Conservation (phyloP, 1,140 invertebrate species). For the Amyelois transitella region DNA sequence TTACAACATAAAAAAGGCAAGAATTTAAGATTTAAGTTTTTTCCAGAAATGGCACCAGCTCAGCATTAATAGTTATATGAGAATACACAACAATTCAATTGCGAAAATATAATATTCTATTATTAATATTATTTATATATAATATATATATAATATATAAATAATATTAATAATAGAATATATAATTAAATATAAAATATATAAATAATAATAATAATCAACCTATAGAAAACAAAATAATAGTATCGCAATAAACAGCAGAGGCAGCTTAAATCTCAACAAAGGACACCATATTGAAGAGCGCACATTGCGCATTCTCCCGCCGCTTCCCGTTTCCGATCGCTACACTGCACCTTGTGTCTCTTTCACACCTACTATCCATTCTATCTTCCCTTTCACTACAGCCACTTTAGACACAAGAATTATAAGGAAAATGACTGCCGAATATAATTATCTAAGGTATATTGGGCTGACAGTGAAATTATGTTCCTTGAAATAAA, state of each 20-base stretch:
- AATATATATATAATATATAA: no score
- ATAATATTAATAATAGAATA: no score
- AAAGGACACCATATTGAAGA: neutral
- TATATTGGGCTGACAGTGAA: neutral
- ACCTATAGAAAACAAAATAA: neutral
- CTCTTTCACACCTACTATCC: neutral
- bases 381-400: neutral
- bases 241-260: neutral
- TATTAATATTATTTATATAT: no score
- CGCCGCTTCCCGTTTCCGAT: neutral
- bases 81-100: no score
- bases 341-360: neutral
- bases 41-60: no score
- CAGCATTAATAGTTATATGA: no score
- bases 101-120: no score
- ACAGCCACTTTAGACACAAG: neutral
- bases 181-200: no score
- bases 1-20: no score
- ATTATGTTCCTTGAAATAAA: neutral
- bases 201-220: no score
- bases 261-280: neutral
- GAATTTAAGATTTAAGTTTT: no score
- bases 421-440: neutral
- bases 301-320: neutral
- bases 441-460: neutral